Evolutionary conservation across 2,797 vertebrate genomes (phyloP).

Genomic region (Streptopelia turtur): DNA sequence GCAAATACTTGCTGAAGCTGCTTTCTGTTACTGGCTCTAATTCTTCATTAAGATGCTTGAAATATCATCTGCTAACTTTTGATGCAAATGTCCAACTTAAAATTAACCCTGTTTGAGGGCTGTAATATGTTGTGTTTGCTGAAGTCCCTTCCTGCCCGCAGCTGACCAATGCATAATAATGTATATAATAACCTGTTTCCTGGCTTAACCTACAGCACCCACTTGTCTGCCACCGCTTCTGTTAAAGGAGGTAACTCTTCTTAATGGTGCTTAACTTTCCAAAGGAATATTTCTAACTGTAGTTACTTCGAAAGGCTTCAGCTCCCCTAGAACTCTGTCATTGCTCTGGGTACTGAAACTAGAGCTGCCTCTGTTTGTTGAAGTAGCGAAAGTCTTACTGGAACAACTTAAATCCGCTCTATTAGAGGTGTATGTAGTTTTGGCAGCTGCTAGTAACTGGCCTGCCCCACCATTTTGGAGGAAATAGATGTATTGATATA

Average conservation of each 20-base stretch:
- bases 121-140: not conserved
- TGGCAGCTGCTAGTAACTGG: not conserved
- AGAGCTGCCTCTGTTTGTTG: not conserved
- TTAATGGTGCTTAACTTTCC: not conserved
- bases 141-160: not conserved
- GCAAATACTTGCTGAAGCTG: not conserved
- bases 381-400: not conserved
- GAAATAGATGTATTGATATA: not conserved
- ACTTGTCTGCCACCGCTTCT: not conserved
- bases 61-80: conserved; percentile 11
- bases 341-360: not conserved
- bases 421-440: not conserved
- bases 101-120: not conserved
- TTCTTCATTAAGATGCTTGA: not conserved
- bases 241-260: not conserved
- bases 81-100: not conserved
- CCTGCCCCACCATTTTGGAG: not conserved
- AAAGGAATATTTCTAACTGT: not conserved
- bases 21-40: not conserved
- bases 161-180: not conserved
- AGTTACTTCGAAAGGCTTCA: not conserved
- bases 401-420: not conserved
- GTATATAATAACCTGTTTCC: not conserved
- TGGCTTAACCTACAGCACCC: not conserved
- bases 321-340: not conserved